Conservation (phyloP, 23 tunicate species). For the Oikopleura vanhoeffeni region DNA sequence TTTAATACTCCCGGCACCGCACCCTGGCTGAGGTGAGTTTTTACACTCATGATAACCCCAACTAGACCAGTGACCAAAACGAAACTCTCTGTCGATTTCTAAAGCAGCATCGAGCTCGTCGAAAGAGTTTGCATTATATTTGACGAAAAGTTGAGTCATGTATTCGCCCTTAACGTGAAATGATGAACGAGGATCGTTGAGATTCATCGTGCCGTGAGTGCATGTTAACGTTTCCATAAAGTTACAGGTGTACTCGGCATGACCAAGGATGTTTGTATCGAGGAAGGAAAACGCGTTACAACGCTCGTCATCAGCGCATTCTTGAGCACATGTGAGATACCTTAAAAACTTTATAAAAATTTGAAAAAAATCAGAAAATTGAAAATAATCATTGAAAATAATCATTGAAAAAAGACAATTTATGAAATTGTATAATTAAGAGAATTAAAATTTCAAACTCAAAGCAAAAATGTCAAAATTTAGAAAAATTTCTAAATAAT, state of each 20-base stretch:
- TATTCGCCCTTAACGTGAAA: background rate
- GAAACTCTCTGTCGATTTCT: background rate
- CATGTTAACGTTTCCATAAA: background rate
- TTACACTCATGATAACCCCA: constrained; percentile 16
- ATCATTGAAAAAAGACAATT: too few species aligned
- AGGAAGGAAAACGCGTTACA: constrained; percentile 4
- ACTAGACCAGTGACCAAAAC: constrained; percentile 2
- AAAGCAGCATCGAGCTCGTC: background rate
- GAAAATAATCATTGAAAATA: too few species aligned
- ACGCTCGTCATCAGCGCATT: background rate
- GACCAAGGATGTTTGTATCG: constrained; percentile 2
- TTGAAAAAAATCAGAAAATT: too few species aligned
- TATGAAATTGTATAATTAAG: too few species aligned
- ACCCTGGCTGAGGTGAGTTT: background rate
- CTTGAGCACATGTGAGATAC: background rate
- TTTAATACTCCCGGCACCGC: background rate
- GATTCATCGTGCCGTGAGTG: background rate
- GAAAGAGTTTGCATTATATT: background rate
- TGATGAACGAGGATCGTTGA: background rate
- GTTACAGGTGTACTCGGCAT: constrained; percentile 9
- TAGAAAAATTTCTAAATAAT: too few species aligned
- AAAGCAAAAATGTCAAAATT: too few species aligned
- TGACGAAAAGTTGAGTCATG: background rate
- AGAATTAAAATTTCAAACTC: too few species aligned
- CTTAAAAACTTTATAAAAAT: too few species aligned